These are phyloP conservation scores for Cordilura impudica DNA, from an alignment of 2,888 invertebrate genomes.

Conservation along the genomic window DNA sequence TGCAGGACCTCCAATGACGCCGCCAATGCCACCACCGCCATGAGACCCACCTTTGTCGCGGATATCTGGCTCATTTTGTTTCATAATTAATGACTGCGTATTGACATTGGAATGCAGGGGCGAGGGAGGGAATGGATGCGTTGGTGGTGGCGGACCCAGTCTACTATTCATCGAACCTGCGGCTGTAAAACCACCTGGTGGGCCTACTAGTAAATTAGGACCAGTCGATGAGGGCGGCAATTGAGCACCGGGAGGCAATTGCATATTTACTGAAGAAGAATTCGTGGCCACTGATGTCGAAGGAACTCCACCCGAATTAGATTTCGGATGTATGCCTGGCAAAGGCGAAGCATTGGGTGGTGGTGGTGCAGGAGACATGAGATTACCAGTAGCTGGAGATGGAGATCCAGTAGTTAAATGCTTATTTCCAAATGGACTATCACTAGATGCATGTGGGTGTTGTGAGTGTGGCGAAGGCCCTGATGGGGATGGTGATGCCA, in stretches of 20 bases:
- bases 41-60: slow-evolving; percentile 42
- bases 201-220: slow-evolving; percentile 43
- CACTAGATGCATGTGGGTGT: slow-evolving; percentile 65
- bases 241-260: slow-evolving; percentile 54
- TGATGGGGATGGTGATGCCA: slow-evolving; percentile 68
- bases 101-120: slow-evolving; percentile 44
- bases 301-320: slow-evolving; percentile 68
- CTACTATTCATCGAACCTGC: slow-evolving; percentile 69
- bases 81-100: slow-evolving; percentile 41
- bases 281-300: slow-evolving; percentile 73
- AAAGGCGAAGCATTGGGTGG: slow-evolving; percentile 65
- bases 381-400: slow-evolving; percentile 61
- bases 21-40: slow-evolving; percentile 1
- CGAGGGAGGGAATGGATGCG: slow-evolving; percentile 60
- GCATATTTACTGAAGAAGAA: slow-evolving; percentile 75
- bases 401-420: slow-evolving; percentile 70
- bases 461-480: slow-evolving; percentile 69
- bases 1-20: slow-evolving; percentile 2
- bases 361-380: slow-evolving; percentile 65
- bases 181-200: slow-evolving; percentile 42
- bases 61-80: slow-evolving; percentile 55
- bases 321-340: slow-evolving; percentile 64
- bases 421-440: slow-evolving; percentile 70
- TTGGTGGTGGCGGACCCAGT: slow-evolving; percentile 61
- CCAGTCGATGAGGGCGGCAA: slow-evolving; percentile 44